Conservation (phyloP, 2,797 vertebrate genomes). For the Danio aesculapii region DNA sequence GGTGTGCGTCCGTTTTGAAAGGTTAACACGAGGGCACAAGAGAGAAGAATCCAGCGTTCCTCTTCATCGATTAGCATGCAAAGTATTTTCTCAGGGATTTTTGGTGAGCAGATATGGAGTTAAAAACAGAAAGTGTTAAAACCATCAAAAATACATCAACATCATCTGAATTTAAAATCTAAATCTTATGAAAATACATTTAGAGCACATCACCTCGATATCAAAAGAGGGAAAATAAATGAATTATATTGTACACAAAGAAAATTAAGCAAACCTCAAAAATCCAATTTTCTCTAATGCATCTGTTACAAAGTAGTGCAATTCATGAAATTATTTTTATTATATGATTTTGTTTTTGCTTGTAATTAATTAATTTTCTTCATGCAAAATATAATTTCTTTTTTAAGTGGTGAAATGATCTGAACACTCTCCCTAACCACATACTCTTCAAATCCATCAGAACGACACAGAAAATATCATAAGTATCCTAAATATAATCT, state of each 20-base stretch:
- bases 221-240: not conserved
- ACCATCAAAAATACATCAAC: conserved; percentile 22
- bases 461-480: conserved; percentile 7
- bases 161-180: not conserved
- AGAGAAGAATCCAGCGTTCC: not conserved
- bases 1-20: conserved; percentile 30
- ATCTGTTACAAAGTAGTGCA: not conserved
- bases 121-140: conserved; percentile 30
- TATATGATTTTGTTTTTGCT: not conserved
- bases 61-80: not conserved
- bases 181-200: not conserved
- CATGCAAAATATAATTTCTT: not conserved
- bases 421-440: not conserved
- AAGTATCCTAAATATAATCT: conserved; percentile 3
- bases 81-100: not conserved
- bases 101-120: conserved; percentile 5
- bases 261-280: not conserved
- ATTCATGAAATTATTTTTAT: not conserved
- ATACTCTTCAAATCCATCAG: not conserved
- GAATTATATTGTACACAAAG: not conserved
- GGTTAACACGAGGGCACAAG: not conserved
- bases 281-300: not conserved
- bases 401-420: not conserved
- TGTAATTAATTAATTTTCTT: not conserved
- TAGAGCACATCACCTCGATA: not conserved